phyloP scores from a whole-genome alignment of 2,797 vertebrate genomes.

The Synaphobranchus kaupii region DNA sequence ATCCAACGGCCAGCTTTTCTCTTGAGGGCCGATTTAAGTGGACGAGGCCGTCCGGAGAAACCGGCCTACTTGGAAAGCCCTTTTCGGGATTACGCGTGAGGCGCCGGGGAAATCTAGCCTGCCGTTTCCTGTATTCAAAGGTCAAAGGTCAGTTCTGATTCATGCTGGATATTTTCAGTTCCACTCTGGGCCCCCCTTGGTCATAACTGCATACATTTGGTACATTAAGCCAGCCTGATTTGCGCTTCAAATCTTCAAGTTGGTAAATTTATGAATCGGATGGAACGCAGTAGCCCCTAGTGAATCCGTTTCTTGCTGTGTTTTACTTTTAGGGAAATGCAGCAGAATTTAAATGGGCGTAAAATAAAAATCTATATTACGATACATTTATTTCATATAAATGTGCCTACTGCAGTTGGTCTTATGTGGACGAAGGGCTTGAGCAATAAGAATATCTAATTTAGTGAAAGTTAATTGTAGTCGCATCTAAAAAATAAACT shows the following conservation, averaged over 20 bases:
- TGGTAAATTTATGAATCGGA: background rate
- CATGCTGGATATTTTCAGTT: background rate
- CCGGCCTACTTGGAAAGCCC: background rate
- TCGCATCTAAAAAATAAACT: background rate
- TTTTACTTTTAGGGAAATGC: too few species aligned
- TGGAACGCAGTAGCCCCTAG: background rate
- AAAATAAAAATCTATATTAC: background rate
- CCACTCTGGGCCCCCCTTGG: background rate
- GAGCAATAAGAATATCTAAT: background rate
- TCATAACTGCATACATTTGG: background rate
- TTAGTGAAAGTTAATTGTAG: background rate
- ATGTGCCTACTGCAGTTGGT: background rate
- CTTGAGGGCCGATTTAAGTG: background rate
- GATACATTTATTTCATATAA: background rate
- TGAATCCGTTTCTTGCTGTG: background rate
- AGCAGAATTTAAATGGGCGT: too few species aligned
- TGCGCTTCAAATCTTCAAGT: background rate
- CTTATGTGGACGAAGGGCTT: background rate
- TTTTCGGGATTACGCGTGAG: background rate
- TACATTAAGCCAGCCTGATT: background rate
- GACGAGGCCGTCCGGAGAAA: background rate
- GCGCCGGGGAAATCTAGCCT: background rate
- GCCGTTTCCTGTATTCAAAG: background rate
- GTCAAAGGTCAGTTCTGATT: background rate
- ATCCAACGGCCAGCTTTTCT: background rate